Percentiles rank a stretch among this genome's conserved stretches.
Conservation (phyloP, 2,888 invertebrate genomes). For the Chironomus riparius region DNA sequence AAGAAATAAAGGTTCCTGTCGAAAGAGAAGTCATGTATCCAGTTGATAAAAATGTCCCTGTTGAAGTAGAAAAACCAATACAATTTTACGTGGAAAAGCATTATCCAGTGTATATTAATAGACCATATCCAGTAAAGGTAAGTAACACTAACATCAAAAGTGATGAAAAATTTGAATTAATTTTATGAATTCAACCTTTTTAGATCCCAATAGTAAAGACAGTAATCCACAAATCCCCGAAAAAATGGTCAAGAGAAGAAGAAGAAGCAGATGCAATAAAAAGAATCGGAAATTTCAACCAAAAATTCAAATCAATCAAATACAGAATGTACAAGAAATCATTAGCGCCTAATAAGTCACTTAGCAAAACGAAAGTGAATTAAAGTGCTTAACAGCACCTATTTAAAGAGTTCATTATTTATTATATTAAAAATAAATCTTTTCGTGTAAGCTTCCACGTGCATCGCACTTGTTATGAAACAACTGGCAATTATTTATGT, state of each 20-base stretch:
- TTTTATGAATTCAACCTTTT: background rate
- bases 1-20: conserved; percentile 48
- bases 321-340: no score
- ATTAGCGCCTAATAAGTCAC: no score
- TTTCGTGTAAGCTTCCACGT: no score
- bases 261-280: background rate
- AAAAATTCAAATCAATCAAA: background rate
- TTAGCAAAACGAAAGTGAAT: no score
- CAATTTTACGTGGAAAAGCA: conserved; percentile 2
- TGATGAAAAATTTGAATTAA: background rate
- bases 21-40: conserved; percentile 52
- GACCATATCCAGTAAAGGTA: conserved; percentile 4
- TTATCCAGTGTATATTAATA: conserved; percentile 6
- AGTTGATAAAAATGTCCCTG: conserved; percentile 46
- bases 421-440: no score
- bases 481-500: no score
- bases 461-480: no score
- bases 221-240: conserved; percentile 5
- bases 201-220: conserved; percentile 14
- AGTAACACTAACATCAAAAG: no score
- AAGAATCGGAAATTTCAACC: no score
- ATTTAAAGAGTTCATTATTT: no score
- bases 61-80: background rate
- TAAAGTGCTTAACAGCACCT: no score
- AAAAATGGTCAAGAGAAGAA: background rate